Evolutionary conservation across 2,888 invertebrate species (phyloP).

Genomic region (Gari tellinella): DNA sequence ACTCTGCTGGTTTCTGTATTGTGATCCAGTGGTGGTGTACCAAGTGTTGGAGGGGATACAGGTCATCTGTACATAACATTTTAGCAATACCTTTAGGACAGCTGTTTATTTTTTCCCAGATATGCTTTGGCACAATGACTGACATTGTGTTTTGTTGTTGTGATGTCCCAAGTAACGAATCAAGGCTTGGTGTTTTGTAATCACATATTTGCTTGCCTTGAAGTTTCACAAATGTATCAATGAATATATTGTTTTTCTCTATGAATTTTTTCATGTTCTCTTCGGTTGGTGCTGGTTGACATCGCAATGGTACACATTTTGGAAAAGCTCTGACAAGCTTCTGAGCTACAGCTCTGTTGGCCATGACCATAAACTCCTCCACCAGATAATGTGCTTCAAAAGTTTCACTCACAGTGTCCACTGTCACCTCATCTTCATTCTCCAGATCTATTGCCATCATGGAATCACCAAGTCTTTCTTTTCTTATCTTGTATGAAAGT

Average conservation of each 20-base stretch:
- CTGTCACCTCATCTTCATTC: constrained; percentile 21
- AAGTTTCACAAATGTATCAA: constrained; percentile 47
- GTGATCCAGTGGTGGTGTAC: constrained; percentile 60
- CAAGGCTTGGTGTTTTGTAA: constrained; percentile 9
- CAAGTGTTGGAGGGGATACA: constrained; percentile 52
- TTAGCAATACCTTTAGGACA: constrained; percentile 7
- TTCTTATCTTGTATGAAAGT: constrained; percentile 43
- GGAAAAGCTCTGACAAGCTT: constrained; percentile 36
- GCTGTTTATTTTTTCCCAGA: constrained; percentile 23
- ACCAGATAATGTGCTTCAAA: constrained; percentile 62
- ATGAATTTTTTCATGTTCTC: constrained; percentile 51
- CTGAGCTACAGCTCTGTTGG: constrained; percentile 56
- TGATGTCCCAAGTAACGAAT: constrained; percentile 8
- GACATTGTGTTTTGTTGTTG: constrained; percentile 1
- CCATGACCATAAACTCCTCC: constrained; percentile 64
- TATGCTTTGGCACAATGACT: constrained; percentile 10
- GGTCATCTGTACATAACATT: constrained; percentile 51
- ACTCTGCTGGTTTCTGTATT: constrained; percentile 58
- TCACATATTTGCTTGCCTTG: constrained; percentile 37
- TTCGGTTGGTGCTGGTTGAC: constrained; percentile 56
- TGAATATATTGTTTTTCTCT: constrained; percentile 19
- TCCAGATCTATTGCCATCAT: constrained; percentile 53
- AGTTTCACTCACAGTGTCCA: constrained; percentile 35
- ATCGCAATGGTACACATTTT: constrained; percentile 49
- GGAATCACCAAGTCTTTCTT: constrained; percentile 45